Percentiles rank a stretch among this genome's conserved stretches.
phyloP scores from a whole-genome alignment of 2,888 invertebrate genomes.

The Nomada goodeniana region DNA sequence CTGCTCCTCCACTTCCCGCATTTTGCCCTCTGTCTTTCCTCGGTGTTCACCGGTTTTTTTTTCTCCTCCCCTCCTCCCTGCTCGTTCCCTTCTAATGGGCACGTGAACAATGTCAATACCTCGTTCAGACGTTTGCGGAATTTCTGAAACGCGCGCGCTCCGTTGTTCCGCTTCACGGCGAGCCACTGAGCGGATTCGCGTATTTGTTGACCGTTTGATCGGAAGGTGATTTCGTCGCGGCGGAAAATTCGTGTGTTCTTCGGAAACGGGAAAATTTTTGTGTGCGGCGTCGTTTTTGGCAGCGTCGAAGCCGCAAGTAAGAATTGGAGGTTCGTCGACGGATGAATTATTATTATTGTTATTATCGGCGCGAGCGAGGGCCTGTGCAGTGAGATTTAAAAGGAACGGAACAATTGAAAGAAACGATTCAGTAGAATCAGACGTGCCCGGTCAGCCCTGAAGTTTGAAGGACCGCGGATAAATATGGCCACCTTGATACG shows the following conservation, averaged over 20 bases:
- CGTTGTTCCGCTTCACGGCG: background rate
- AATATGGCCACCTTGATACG: background rate
- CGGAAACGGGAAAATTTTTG: background rate
- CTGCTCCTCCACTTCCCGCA: background rate
- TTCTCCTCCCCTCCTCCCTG: background rate
- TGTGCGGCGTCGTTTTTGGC: too few relatives aligned
- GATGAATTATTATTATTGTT: too few relatives aligned
- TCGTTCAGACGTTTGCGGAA: slow-evolving; percentile 26
- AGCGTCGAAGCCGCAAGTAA: too few relatives aligned
- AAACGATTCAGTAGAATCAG: background rate
- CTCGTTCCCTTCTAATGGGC: slow-evolving; percentile 26
- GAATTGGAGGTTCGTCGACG: too few relatives aligned
- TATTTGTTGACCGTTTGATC: background rate
- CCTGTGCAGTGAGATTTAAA: too few relatives aligned
- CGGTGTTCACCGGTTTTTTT: background rate
- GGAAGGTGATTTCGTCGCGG: too few relatives aligned
- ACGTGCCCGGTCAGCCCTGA: background rate
- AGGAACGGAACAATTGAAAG: too few relatives aligned
- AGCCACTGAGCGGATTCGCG: background rate
- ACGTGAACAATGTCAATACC: slow-evolving; percentile 17
- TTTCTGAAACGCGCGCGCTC: background rate
- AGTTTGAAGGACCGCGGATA: background rate
- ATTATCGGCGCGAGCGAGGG: too few relatives aligned
- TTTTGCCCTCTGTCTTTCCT: background rate
- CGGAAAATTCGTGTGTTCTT: background rate